A percentile compares a stretch with the other conserved stretches of the same genome.
Evolutionary conservation across 2,113 vertebrate genomes (phyloP).

Genomic region (Pantherophis guttatus): DNA sequence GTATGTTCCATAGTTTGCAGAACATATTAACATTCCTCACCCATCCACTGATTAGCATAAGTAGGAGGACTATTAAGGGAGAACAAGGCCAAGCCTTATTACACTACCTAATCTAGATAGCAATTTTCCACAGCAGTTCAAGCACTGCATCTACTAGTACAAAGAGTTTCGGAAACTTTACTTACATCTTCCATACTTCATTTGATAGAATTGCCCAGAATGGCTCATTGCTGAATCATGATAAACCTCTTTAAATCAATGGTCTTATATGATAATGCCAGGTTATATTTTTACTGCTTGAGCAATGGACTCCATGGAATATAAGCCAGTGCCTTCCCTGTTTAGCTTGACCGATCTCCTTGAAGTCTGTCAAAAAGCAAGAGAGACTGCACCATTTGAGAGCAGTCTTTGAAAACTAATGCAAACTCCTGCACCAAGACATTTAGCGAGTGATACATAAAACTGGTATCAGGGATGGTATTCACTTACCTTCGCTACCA

Average conservation of each 20-base stretch:
- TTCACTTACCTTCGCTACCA: too few species aligned
- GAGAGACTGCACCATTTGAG: background rate
- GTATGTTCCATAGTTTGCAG: background rate
- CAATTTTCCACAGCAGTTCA: background rate
- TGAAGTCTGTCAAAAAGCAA: background rate
- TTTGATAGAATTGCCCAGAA: background rate
- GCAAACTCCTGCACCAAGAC: background rate
- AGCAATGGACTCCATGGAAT: background rate
- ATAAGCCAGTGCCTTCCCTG: background rate
- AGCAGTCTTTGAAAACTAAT: background rate
- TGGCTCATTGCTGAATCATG: background rate
- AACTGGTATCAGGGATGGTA: background rate
- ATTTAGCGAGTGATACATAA: background rate
- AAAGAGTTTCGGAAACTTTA: background rate
- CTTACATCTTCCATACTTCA: background rate
- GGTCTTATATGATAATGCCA: background rate
- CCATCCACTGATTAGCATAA: background rate
- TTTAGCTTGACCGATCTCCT: background rate
- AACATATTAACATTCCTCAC: background rate
- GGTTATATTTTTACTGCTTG: background rate
- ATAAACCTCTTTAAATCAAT: background rate
- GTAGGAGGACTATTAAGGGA: background rate
- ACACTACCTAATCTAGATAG: background rate
- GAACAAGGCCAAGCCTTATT: background rate
- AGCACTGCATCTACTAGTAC: background rate